Base-by-base conservation (phyloP, 1,140 invertebrate genomes). In the Drosophila pectinifera region DNA sequence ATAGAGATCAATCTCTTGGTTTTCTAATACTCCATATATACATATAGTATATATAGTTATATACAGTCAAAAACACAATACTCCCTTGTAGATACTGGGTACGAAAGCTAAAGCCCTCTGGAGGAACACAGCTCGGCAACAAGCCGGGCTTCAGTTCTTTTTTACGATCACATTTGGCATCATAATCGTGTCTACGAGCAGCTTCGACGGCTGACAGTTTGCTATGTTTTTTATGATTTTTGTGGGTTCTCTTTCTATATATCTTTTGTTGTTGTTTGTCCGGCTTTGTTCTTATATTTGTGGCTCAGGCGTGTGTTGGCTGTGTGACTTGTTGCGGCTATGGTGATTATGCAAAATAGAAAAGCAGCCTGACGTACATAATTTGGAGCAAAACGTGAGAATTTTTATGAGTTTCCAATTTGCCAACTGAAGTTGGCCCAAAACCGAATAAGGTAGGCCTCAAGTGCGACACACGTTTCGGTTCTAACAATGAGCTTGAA, bases 381-480 rank as follows among this genome's bases (percentile, higher is more conserved):
- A 86, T 83, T 88, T 86, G 70, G 84, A 88, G 79, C 79, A 78
- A 83, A 86, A 86, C 82, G 82, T 86, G 82, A 88, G 75, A 79
- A 79, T 68, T 88, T 73, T 88, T 76, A 88, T 64, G 83, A 86
- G 83, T 88, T 76, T 88, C 65, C 83, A 79, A 88, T 86, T 88
- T 69, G 79, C 65, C 64, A 88, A 77, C 62, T 26, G 42, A 48
- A 75, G 36, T 36, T 54, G 42, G 64, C 36, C 58, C 58, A 45
- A 49, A 53, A 57, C n/a, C 20, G 6, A 45, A 8, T 6, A 14
- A 16, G 20, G 41, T 5, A 46, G 49, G 45, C 20, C 20, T 53
- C 45, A 65, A 82, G 65, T 72, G 70, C 80, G 65, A 73, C 65
- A 84, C 65, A 69, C 58, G 79, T 78, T 77, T 68, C 49, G 41